Base-by-base conservation (phyloP, 1,140 invertebrate species). In the Zaprionus camerounensis region DNA sequence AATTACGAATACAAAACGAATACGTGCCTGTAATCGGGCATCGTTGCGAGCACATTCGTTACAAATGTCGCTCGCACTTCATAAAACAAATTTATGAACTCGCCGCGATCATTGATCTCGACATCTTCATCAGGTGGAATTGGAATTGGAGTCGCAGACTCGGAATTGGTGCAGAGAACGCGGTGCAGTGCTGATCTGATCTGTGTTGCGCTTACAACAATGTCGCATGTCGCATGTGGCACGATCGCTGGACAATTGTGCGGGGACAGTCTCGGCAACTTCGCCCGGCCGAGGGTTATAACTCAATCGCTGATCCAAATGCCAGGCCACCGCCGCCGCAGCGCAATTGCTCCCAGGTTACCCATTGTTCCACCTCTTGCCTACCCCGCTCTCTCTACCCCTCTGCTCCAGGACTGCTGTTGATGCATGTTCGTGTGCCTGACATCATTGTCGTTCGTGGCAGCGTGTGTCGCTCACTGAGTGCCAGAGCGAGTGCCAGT, bases 81-180 rank as follows among this genome's bases (percentile, higher is more conserved):
- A 90, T 90, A 90, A 90, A 90, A 90, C 85, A 90, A 90, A 90
- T 90, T 90, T 90, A 90, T 90, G 85, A 90, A 90, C 85, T 90
- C 72, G 81, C 70, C 81, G 81, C 85, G 85, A 90, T 85, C 85
- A 76, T 90, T 85, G 85, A 90, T 90, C 85, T 90, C 85, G 86
- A 90, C 85, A 82, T 90, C 85, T 90, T 90, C 85, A 90, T 90
- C 85, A 88, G 84, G 85, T 84, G 81, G 57, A 76, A 55, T 12
- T 51, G 57, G n/a, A 41, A 34, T 53, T 34, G 57, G 15, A 64
- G 51, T 70, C 36, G 53, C 12, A 82, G 34, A 7, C 22, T 44
- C 44, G 53, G 58, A 76, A 76, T 72, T 67, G 74, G 74, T 66
- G 68, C 61, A 62, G 46, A 31, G 24, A 38, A 64, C 67, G 20